Conservation (phyloP, 2,888 invertebrate genomes). For the Tricholauxania praeusta region DNA sequence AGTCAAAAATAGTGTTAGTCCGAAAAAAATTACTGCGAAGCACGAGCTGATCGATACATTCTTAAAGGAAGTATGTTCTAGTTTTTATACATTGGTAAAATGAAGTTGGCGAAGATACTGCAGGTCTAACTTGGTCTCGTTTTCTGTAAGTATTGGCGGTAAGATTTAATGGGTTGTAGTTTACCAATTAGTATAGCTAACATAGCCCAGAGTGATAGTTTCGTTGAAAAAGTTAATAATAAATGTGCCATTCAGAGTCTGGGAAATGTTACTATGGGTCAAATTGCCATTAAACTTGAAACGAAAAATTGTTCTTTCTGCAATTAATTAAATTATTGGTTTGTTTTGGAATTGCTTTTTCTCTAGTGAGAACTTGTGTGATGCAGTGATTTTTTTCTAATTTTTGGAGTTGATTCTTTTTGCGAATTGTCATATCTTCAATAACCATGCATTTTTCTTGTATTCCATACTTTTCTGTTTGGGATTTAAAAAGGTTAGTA, state of each 20-base stretch:
- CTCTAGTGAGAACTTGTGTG: constrained; percentile 33
- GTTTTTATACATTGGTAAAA: constrained; percentile 14
- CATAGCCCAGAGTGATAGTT: constrained; percentile 24
- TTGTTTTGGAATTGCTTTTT: constrained; percentile 38
- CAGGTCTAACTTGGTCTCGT: constrained; percentile 30
- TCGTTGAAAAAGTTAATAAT: constrained; percentile 34
- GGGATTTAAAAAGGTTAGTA: constrained; percentile 39
- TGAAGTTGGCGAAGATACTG: constrained; percentile 28
- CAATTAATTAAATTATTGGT: constrained; percentile 39
- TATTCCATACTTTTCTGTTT: constrained; percentile 37
- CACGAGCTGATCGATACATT: constrained; percentile 3
- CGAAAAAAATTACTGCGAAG: background rate
- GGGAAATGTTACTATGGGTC: constrained; percentile 27
- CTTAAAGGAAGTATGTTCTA: constrained; percentile 10
- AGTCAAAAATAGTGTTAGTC: background rate
- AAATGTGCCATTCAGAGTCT: constrained; percentile 33
- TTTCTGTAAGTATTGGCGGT: constrained; percentile 37
- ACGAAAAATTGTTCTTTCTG: constrained; percentile 37
- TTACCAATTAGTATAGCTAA: constrained; percentile 40
- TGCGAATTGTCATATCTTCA: constrained; percentile 28
- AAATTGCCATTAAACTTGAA: constrained; percentile 38
- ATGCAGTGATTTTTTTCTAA: constrained; percentile 26
- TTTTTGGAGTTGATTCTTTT: constrained; percentile 18
- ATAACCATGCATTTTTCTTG: constrained; percentile 27
- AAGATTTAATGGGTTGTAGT: constrained; percentile 35